These are phyloP conservation scores for Yponomeuta sedellus DNA, from an alignment of 2,888 invertebrate species.

Conservation along the genomic window DNA sequence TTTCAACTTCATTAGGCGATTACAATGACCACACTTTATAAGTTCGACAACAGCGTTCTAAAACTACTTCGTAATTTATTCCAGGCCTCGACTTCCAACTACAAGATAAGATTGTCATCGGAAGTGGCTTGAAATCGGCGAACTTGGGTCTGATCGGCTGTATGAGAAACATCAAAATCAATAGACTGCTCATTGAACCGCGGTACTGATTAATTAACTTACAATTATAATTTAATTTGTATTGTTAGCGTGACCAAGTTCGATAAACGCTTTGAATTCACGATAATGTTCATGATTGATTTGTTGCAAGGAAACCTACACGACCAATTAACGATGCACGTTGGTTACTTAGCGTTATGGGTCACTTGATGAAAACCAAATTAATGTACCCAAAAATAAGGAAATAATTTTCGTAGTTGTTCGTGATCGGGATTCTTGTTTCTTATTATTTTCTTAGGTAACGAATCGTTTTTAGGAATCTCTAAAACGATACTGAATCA, in stretches of 20 bases:
- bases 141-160: constrained; percentile 92
- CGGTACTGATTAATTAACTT: constrained; percentile 30
- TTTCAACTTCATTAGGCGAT: too few species aligned
- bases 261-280: neutral
- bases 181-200: constrained; percentile 87
- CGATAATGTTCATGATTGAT: neutral
- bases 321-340: neutral
- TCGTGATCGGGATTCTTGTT: too few species aligned
- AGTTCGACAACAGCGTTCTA: too few species aligned
- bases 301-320: neutral
- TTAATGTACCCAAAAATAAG: too few species aligned
- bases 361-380: too few species aligned
- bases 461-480: too few species aligned
- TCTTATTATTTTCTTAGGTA: too few species aligned
- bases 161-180: constrained; percentile 91
- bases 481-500: too few species aligned
- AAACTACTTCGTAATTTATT: constrained; percentile 15
- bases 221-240: constrained; percentile 9
- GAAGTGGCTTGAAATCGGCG: constrained; percentile 84
- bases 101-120: constrained; percentile 84
- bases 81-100: constrained; percentile 79
- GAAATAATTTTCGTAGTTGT: too few species aligned
- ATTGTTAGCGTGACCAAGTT: neutral
- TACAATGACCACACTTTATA: too few species aligned
- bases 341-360: neutral